Evolutionary conservation across 2,888 invertebrate species (phyloP), one percentile per base, ranked within the genome.

Genomic region (Phytoseiulus persimilis): DNA sequence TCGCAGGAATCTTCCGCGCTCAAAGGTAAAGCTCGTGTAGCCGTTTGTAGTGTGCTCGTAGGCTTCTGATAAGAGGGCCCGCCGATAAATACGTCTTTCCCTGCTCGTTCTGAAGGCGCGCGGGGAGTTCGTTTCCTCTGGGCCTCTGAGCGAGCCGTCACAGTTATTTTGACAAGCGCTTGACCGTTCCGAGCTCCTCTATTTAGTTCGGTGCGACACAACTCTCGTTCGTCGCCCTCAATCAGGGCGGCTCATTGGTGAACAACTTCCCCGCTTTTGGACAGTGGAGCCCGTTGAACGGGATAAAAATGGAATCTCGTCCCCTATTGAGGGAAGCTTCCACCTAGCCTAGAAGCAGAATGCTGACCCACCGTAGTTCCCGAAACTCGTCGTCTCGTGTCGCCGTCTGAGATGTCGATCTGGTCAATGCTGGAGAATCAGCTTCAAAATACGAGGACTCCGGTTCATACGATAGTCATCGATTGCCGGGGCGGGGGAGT

Each of bases 1-100:
- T 33, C 87, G n/a, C 32, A 87, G 39, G 87, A 87, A 33, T 87
- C 87, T 2, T 45, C 87, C 28, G 87, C 87, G 45, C 87, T 87
- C 87, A 87, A 87, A 87, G 87, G 87, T 87, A 32, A 18, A n/a
- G 9, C 87, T 18, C 65, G 18, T 28, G 18, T 23, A 14, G 1
- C 23, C 65, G 18, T 65, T 65, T 65, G 18, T 65, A 65, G 65
- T 11, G 65, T 65, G 18, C 5, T 65, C 65, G 65, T 65, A 28
- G 65, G 18, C 9, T 14, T 65, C 18, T 14, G 65, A 65, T 65
- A 65, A 65, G 65, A 28, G 23, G 65, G 1, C 18, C 65, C 65
- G 65, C 65, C 28, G 65, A 65, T 65, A 65, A 65, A 23, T 28
- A 14, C 23, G 23, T 65, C 65, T n/a, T n/a, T n/a, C n/a, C n/a